A percentile compares a stretch with the other conserved stretches of the same genome.
These are phyloP conservation scores for Alaudala cheleensis DNA, from an alignment of 2,113 vertebrate genomes.

Conservation along the genomic window DNA sequence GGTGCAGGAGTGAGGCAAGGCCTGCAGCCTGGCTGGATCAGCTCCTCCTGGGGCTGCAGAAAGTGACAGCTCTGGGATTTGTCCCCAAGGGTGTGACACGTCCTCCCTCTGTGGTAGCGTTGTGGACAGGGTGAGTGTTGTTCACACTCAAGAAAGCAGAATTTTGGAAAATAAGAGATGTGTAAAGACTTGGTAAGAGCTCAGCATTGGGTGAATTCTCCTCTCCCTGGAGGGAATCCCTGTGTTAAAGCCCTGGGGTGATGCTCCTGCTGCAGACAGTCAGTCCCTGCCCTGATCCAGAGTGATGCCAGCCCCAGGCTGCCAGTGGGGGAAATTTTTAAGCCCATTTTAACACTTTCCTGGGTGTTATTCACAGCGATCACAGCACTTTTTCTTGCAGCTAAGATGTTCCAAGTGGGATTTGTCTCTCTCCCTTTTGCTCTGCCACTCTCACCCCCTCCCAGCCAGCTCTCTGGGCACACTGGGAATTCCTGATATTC, in stretches of 20 bases:
- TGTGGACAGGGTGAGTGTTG: fast-evolving
- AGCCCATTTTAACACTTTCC: not conserved
- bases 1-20: not conserved
- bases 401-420: fast-evolving
- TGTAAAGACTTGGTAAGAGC: not conserved
- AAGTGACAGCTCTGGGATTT: not conserved
- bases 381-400: not conserved
- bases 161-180: not conserved
- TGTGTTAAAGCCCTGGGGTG: not conserved
- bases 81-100: not conserved
- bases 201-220: not conserved
- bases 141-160: not conserved
- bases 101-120: fast-evolving
- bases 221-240: not conserved
- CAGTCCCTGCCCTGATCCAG: not conserved
- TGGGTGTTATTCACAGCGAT: fast-evolving
- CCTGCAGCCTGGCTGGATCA: not conserved
- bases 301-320: not conserved
- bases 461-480: fast-evolving
- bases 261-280: not conserved
- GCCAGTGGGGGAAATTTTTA: not conserved
- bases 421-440: not conserved
- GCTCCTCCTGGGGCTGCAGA: fast-evolving
- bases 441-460: not conserved
- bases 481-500: not conserved